Base-by-base conservation (phyloP, 1,140 invertebrate species). In the Drosophila simulans region DNA sequence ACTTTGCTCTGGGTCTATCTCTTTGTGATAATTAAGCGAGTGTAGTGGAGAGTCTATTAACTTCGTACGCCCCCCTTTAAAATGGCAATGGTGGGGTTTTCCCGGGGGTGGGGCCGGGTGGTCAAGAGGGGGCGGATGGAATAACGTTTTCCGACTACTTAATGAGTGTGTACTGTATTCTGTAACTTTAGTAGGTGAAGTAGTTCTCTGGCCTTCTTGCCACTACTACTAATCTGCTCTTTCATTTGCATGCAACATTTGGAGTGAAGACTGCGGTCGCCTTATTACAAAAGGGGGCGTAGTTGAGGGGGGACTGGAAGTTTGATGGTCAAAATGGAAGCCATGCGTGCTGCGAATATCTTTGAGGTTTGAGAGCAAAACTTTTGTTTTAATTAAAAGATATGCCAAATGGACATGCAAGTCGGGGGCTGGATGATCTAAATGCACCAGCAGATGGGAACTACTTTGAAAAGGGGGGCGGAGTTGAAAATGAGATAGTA, bases 181-280 rank as follows among this genome's bases (percentile, higher is more conserved):
- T 42, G 42, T 48, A 37, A 43, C 72, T 46, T 74, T 62, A 78
- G 53, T 81, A 82, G 78, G 65, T 82, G 46, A 53, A 72, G 43
- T 65, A 60, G 59, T 51, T 58, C 66, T 48, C 57, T 56, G 57
- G 51, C 55, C 48, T 69, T 51, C 54, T 34, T 43, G 5, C 17
- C 40, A 48, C 31, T 10, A 31, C 13, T 66, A 17, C 12, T 66
- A 17, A 10, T 48, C 20, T 57, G 45, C 20, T 53, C 13, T 56
- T 52, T 48, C 39, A 85, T 85, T 85, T 80, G 81, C 82, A 88
- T 86, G 82, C 79, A 86, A 88, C 82, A 86, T 86, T 86, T 78
- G 74, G 60, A 77, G 66, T 53, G 52, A 40, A 68, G 53, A 75
- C 58, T 70, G 68, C 66, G 64, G 66, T 34, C 55, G 25, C 27